phyloP scores from a whole-genome alignment of 2,113 vertebrate species.

The Eubucco bourcierii region DNA sequence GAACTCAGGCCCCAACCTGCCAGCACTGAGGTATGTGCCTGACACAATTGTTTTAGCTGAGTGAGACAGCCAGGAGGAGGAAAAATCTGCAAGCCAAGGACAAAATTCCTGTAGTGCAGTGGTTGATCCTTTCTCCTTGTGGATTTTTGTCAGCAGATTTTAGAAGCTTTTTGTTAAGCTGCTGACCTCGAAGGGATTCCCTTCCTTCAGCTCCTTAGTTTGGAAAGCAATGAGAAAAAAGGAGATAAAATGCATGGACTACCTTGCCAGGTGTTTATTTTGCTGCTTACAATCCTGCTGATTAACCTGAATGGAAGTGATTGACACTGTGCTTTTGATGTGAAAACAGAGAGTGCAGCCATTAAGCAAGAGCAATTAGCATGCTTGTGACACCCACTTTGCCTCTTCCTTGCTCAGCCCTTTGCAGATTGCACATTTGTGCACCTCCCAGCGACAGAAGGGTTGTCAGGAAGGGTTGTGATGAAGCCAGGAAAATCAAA shows the following conservation, averaged over 20 bases:
- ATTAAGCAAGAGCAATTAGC: background rate
- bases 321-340: background rate
- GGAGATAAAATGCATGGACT: background rate
- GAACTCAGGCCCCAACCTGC: background rate
- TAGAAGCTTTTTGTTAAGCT: background rate
- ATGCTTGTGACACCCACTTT: background rate
- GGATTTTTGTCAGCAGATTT: background rate
- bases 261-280: background rate
- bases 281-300: background rate
- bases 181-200: background rate
- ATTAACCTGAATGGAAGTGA: slow-evolving; percentile 8
- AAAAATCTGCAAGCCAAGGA: background rate
- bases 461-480: slow-evolving; percentile 7
- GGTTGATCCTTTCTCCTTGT: background rate
- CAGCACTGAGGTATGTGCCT: background rate
- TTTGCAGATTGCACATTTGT: background rate
- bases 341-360: background rate
- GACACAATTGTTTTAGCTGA: background rate
- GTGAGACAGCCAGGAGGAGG: background rate
- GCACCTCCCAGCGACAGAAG: slow-evolving; percentile 2
- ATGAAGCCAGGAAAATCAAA: slow-evolving; percentile 15
- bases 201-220: background rate
- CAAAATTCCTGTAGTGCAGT: background rate
- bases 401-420: background rate
- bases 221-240: background rate